A percentile compares a stretch with the other conserved stretches of the same genome.
These are phyloP conservation scores for Meandrusa payeni DNA, from an alignment of 2,888 invertebrate species.

Conservation along the genomic window DNA sequence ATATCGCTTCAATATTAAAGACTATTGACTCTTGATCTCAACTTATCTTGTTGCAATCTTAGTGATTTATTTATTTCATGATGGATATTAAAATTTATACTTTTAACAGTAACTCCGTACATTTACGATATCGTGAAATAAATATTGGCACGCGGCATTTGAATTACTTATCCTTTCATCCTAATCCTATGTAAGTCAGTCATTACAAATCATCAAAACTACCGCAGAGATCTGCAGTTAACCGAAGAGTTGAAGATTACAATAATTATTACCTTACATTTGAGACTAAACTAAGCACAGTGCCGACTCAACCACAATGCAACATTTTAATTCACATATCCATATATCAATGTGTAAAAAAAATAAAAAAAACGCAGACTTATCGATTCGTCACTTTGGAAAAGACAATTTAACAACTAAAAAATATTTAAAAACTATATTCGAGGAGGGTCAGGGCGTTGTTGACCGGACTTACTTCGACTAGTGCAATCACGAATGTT, in stretches of 20 bases:
- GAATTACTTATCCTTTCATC: constrained; percentile 44
- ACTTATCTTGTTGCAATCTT: constrained; percentile 49
- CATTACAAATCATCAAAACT: constrained; percentile 53
- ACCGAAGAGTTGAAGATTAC: constrained; percentile 51
- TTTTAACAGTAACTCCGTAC: too few relatives aligned
- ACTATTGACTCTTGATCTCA: constrained; percentile 37
- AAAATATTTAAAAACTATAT: constrained; percentile 64
- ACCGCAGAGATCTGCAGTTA: constrained; percentile 51
- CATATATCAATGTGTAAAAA: constrained; percentile 56
- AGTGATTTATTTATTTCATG: too few relatives aligned
- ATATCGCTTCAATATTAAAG: constrained; percentile 44
- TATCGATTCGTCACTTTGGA: constrained; percentile 78
- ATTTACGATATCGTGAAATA: constrained; percentile 29
- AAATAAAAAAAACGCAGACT: constrained; percentile 71
- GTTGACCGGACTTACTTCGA: constrained; percentile 51
- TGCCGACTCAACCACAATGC: constrained; percentile 58
- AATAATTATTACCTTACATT: constrained; percentile 48
- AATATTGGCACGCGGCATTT: constrained; percentile 65
- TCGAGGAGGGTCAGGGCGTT: constrained; percentile 69
- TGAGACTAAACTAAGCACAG: constrained; percentile 75
- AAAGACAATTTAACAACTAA: constrained; percentile 72
- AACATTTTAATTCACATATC: constrained; percentile 48
- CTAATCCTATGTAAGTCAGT: constrained; percentile 66
- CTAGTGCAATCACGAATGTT: constrained; percentile 87
- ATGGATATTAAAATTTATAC: too few relatives aligned